phyloP scores from a whole-genome alignment of 2,113 vertebrate genomes.

The Colistium nudipinnis region DNA sequence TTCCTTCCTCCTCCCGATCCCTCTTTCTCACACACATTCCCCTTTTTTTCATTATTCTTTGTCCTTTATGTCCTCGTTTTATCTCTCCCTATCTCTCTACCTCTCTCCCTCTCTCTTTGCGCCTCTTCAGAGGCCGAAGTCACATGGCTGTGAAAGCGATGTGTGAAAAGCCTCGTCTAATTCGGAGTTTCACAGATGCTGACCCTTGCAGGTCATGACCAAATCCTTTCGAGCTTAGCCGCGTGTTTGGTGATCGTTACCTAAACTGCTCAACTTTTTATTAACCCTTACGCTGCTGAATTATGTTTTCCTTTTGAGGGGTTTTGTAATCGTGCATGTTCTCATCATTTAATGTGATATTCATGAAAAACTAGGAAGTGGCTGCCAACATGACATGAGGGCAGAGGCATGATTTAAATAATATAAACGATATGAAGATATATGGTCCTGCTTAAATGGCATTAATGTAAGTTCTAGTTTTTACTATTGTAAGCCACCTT shows the following conservation, averaged over 20 bases:
- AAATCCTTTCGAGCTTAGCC: constrained; percentile 5
- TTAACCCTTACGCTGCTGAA: not conserved
- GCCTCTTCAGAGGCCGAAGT: constrained; percentile 51
- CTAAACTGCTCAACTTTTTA: not conserved
- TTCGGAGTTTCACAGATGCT: constrained; percentile 46
- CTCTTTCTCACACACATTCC: not conserved
- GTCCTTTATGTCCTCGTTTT: constrained; percentile 17
- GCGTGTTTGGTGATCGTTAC: constrained; percentile 1
- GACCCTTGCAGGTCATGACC: constrained; percentile 23
- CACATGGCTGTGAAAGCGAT: constrained; percentile 47
- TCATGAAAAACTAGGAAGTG: not conserved
- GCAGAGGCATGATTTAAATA: not conserved
- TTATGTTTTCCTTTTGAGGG: not conserved
- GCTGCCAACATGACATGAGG: not conserved
- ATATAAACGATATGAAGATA: not conserved
- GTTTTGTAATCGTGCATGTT: not conserved
- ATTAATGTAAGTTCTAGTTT: not conserved
- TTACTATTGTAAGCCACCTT: not conserved
- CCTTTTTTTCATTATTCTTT: not conserved
- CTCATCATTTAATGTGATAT: not conserved
- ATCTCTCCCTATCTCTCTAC: constrained; percentile 27
- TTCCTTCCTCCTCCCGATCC: not conserved
- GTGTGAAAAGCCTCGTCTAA: constrained; percentile 42
- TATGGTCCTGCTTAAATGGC: not conserved
- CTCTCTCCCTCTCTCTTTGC: constrained; percentile 1